Evolutionary conservation across 1,140 invertebrate genomes (phyloP).

Genomic region (Platorchestia sp.): DNA sequence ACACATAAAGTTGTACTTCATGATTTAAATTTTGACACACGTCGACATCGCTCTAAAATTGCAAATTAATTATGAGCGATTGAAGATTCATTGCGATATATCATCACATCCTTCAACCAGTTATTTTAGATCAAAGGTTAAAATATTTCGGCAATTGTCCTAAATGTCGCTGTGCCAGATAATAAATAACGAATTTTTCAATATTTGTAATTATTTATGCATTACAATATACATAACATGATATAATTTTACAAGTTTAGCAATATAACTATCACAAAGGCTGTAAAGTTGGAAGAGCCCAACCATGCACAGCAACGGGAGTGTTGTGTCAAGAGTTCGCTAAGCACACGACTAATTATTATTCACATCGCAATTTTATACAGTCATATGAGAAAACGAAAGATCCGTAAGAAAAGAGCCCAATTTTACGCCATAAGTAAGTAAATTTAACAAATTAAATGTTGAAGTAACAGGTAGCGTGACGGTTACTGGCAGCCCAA

Average conservation of each 20-base stretch:
- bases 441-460: neutral
- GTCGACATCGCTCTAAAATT: too few species aligned
- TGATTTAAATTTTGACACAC: neutral
- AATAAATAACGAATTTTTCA: constrained; percentile 51
- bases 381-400: constrained; percentile 48
- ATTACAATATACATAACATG: constrained; percentile 68
- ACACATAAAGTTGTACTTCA: neutral
- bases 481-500: neutral
- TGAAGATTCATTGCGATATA: too few species aligned
- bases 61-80: too few species aligned
- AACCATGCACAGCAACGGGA: constrained; percentile 44
- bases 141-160: too few species aligned
- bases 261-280: constrained; percentile 67
- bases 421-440: neutral
- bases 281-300: constrained; percentile 58
- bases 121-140: too few species aligned
- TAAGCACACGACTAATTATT: constrained; percentile 63
- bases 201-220: constrained; percentile 67
- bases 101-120: too few species aligned
- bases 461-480: neutral
- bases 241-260: constrained; percentile 68
- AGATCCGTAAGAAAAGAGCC: neutral
- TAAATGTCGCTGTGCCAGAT: too few species aligned
- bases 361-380: constrained; percentile 52
- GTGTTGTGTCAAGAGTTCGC: constrained; percentile 52